Percentiles rank a stretch among this genome's conserved stretches.
Evolutionary conservation across 2,888 invertebrate species (phyloP).

Genomic region (Yponomeuta malinellus): DNA sequence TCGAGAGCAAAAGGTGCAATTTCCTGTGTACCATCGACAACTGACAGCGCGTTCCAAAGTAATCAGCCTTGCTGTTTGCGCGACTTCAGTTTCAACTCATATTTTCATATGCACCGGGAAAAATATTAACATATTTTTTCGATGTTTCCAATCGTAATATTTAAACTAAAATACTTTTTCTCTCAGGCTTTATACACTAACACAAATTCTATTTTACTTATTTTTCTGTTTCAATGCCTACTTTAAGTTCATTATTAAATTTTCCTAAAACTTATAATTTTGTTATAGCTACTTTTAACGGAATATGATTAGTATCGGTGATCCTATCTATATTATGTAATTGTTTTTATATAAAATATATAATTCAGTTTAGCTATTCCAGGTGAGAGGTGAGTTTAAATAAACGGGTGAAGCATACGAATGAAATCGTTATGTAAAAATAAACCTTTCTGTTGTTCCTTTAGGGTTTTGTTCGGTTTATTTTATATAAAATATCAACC

Average conservation of each 20-base stretch:
- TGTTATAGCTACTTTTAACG: no score
- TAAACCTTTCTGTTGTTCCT: slow-evolving; percentile 31
- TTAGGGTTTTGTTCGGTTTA: slow-evolving; percentile 51
- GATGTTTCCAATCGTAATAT: no score
- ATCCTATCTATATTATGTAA: no score
- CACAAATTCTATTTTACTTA: slow-evolving; percentile 59
- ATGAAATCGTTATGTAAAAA: slow-evolving; percentile 18
- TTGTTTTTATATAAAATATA: not conserved
- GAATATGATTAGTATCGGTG: no score
- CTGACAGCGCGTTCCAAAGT: not conserved
- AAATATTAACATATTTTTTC: no score
- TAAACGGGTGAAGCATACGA: slow-evolving; percentile 20
- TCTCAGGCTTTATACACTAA: slow-evolving; percentile 49
- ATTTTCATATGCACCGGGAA: not conserved
- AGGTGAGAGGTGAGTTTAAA: slow-evolving; percentile 37
- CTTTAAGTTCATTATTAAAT: not conserved
- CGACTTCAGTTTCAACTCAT: not conserved
- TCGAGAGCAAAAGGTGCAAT: not conserved
- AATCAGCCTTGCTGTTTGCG: not conserved
- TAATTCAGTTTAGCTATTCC: slow-evolving; percentile 3
- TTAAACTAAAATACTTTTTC: not conserved
- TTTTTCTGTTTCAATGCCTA: slow-evolving; percentile 24
- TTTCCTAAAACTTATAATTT: not conserved
- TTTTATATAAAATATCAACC: slow-evolving; percentile 25
- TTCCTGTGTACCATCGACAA: not conserved